Conservation (phyloP, 2,113 vertebrate genomes). For the Hucho hucho region DNA sequence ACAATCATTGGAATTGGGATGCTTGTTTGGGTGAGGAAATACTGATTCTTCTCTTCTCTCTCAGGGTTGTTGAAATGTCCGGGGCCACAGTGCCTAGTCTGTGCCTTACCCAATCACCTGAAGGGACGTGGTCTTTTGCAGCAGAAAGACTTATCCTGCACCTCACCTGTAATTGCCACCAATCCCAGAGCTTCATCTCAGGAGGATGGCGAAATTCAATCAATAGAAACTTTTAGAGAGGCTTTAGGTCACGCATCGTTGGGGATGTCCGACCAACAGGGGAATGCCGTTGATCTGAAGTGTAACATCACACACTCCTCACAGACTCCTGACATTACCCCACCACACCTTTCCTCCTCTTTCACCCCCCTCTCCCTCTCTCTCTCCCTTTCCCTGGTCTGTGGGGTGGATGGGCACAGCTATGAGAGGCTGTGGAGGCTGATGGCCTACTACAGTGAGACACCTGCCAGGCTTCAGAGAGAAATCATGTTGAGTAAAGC, state of each 20-base stretch:
- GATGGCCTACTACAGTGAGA: conserved; percentile 92
- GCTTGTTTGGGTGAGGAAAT: too few relatives aligned
- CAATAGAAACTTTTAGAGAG: conserved; percentile 61
- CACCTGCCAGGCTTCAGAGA: conserved; percentile 80
- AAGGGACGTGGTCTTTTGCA: conserved; percentile 74
- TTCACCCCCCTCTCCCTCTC: conserved; percentile 64
- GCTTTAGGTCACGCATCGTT: conserved; percentile 77
- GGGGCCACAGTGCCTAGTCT: conserved; percentile 81
- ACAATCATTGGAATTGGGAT: neutral
- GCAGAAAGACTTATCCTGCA: conserved; percentile 73
- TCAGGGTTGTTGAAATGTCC: conserved; percentile 87
- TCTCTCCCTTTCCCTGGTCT: conserved; percentile 79
- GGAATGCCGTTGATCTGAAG: conserved; percentile 77
- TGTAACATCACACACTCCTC: conserved; percentile 60
- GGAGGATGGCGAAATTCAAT: conserved; percentile 51
- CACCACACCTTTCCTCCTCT: conserved; percentile 55
- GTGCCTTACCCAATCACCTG: conserved; percentile 73
- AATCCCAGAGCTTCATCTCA: conserved; percentile 62
- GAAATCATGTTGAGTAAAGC: conserved; percentile 75
- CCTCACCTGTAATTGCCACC: conserved; percentile 75
- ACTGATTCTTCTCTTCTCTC: conserved; percentile 23
- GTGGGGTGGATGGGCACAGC: conserved; percentile 76
- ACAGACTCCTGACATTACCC: conserved; percentile 45
- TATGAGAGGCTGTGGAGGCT: conserved; percentile 91
- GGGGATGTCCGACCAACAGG: conserved; percentile 86